Evolutionary conservation across 2,797 vertebrate genomes (phyloP).

Genomic region (Pipistrellus kuhlii): DNA sequence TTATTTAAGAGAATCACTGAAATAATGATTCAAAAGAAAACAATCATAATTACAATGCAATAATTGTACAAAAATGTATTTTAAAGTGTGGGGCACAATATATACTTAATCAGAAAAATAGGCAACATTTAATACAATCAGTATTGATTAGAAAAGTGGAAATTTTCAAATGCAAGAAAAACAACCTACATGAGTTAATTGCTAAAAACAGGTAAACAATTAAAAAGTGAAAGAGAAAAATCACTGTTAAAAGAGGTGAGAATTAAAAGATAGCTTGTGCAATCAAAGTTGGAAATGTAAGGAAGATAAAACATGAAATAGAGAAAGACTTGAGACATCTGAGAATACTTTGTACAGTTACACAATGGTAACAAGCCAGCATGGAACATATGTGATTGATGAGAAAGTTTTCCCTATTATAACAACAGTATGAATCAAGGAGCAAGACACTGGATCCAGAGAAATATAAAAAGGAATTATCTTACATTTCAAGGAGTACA

Average conservation of each 20-base stretch:
- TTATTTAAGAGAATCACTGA: background rate
- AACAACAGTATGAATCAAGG: background rate
- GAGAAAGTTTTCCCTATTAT: background rate
- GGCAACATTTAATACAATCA: background rate
- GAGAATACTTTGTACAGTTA: background rate
- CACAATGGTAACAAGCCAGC: background rate
- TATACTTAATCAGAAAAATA: background rate
- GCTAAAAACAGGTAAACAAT: background rate
- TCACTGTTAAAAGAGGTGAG: background rate
- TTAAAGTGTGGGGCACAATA: background rate
- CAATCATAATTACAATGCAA: background rate
- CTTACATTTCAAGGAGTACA: background rate
- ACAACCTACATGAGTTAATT: background rate
- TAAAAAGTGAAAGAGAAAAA: background rate
- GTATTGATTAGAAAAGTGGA: background rate
- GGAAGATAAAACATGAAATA: background rate
- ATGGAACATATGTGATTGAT: background rate
- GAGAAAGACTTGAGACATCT: background rate
- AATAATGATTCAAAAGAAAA: background rate
- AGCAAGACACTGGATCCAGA: background rate
- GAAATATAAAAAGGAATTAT: background rate
- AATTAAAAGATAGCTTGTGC: background rate
- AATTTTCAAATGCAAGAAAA: background rate
- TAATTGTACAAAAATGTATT: background rate
- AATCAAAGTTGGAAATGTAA: background rate